Percentiles rank a stretch among this genome's conserved stretches.
Conservation (phyloP, 2,888 invertebrate genomes). For the Hypomecis atomaria region DNA sequence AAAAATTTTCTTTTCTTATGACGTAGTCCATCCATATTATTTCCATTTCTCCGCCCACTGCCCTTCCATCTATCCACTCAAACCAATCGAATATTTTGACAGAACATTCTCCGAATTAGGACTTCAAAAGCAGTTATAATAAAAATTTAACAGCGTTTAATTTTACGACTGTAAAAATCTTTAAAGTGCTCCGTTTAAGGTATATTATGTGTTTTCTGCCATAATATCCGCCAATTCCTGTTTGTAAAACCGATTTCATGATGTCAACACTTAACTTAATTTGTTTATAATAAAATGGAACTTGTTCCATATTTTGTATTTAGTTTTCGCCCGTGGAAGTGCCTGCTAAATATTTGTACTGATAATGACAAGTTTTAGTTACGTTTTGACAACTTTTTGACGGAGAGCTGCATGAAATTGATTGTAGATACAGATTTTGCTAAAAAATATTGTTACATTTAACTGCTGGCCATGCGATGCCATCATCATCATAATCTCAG, state of each 20-base stretch:
- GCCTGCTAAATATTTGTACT: background rate
- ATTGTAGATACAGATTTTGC: no score
- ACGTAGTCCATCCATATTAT: no score
- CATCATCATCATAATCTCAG: no score
- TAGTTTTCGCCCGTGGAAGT: background rate
- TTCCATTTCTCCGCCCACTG: no score
- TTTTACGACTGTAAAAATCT: slow-evolving; percentile 44
- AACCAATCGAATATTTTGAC: background rate
- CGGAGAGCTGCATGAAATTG: no score
- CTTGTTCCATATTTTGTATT: slow-evolving; percentile 24
- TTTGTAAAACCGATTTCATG: slow-evolving; percentile 42
- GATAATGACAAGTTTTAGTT: no score
- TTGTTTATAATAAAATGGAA: slow-evolving; percentile 43
- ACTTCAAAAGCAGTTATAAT: slow-evolving; percentile 37
- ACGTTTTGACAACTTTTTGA: no score
- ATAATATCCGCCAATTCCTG: slow-evolving; percentile 42
- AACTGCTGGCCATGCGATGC: no score
- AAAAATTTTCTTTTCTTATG: no score
- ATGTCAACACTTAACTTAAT: slow-evolving; percentile 48
- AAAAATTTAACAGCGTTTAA: slow-evolving; percentile 51
- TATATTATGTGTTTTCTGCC: slow-evolving; percentile 49
- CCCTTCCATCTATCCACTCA: no score
- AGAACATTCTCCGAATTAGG: slow-evolving; percentile 35
- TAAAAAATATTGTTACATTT: no score
- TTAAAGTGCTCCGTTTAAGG: slow-evolving; percentile 46